Conservation (phyloP, 2,888 invertebrate genomes). For the Acleris sparsana region DNA sequence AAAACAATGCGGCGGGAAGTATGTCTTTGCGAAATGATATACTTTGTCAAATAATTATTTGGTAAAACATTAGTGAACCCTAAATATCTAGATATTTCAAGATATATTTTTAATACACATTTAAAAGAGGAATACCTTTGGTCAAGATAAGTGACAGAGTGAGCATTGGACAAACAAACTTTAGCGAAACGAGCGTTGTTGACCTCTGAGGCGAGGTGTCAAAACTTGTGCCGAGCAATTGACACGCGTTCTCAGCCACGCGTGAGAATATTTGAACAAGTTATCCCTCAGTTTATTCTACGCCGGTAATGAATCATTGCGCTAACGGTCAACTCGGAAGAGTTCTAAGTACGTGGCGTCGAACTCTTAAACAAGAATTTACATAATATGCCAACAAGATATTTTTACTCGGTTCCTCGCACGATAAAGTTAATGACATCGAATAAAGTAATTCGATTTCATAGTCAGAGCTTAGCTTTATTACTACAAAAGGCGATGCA, state of each 20-base stretch:
- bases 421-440: no score
- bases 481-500: no score
- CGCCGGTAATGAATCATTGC: slow-evolving; percentile 79
- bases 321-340: slow-evolving; percentile 74
- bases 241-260: slow-evolving; percentile 68
- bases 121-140: slow-evolving; percentile 27
- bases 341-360: slow-evolving; percentile 63
- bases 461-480: no score
- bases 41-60: slow-evolving; percentile 7
- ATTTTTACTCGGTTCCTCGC: no score
- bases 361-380: slow-evolving; percentile 62
- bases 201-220: slow-evolving; percentile 74
- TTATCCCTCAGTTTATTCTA: slow-evolving; percentile 74
- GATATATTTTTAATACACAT: neutral
- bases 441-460: no score
- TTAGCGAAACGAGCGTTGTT: slow-evolving; percentile 69
- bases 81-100: no score
- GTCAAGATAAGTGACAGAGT: slow-evolving; percentile 49
- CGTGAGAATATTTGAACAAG: slow-evolving; percentile 81
- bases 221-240: slow-evolving; percentile 71
- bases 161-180: slow-evolving; percentile 67
- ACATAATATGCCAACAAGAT: slow-evolving; percentile 49
- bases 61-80: no score
- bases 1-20: no score
- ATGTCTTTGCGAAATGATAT: no score